Conservation (phyloP, 2,113 vertebrate genomes). For the Rhea americana region DNA sequence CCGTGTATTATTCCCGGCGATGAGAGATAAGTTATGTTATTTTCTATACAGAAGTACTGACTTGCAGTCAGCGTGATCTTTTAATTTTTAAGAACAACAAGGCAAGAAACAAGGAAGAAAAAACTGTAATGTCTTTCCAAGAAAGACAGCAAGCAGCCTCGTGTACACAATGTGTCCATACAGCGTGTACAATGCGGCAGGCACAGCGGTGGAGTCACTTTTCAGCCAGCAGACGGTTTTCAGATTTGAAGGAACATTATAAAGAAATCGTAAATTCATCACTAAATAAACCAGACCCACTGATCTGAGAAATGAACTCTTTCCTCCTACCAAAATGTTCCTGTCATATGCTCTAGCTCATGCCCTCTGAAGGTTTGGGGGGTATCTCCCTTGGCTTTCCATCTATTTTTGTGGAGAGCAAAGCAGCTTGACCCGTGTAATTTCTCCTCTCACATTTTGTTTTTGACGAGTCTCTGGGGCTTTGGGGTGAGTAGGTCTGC, state of each 20-base stretch:
- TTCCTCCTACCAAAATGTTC: background rate
- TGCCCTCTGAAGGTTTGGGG: background rate
- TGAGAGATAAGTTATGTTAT: conserved; percentile 57
- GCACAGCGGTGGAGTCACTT: background rate
- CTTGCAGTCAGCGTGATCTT: conserved; percentile 40
- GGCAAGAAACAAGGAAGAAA: conserved; percentile 25
- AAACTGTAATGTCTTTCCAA: conserved; percentile 12
- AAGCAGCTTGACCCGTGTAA: background rate
- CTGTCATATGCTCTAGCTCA: background rate
- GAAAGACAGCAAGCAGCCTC: background rate
- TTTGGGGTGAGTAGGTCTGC: background rate
- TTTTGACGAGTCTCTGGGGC: background rate
- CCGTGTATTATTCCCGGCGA: conserved; percentile 45
- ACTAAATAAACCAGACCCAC: background rate
- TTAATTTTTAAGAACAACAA: conserved; percentile 32
- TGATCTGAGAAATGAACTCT: background rate
- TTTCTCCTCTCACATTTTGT: background rate
- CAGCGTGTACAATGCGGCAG: background rate
- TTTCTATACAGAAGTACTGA: conserved; percentile 49
- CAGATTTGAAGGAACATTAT: background rate
- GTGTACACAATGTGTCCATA: conserved; percentile 6
- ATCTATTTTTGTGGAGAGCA: background rate
- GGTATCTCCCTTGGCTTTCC: background rate
- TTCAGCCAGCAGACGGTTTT: background rate
- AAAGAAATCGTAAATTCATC: background rate